Evolutionary conservation across 2,797 vertebrate genomes (phyloP).

Genomic region (Eurystomus glaucurus): DNA sequence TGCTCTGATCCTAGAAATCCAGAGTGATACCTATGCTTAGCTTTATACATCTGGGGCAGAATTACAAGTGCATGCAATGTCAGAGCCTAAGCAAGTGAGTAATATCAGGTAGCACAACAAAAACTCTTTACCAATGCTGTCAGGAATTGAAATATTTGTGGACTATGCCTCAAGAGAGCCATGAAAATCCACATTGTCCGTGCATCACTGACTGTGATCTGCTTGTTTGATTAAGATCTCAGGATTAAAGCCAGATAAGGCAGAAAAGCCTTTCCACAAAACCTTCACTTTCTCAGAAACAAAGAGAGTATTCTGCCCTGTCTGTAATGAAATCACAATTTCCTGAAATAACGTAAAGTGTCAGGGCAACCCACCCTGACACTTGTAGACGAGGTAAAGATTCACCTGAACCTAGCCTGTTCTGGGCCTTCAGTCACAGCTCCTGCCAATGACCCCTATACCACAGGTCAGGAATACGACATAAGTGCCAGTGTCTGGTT

Average conservation of each 20-base stretch:
- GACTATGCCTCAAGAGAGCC: background rate
- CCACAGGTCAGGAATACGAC: background rate
- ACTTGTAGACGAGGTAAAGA: background rate
- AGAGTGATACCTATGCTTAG: background rate
- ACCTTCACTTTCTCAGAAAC: background rate
- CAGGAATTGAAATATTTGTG: background rate
- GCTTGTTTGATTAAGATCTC: constrained; percentile 1
- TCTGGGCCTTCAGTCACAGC: background rate
- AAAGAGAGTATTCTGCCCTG: background rate
- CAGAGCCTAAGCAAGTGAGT: background rate
- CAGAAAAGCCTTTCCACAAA: background rate
- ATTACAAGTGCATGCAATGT: background rate
- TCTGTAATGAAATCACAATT: background rate
- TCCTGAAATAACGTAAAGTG: background rate
- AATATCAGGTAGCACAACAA: background rate
- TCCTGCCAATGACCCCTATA: background rate
- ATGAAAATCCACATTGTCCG: background rate
- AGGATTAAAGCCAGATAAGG: background rate
- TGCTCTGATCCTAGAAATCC: background rate
- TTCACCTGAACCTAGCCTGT: background rate
- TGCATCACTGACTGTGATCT: background rate
- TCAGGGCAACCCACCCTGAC: background rate
- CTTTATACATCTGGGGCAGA: background rate
- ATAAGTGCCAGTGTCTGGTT: background rate
- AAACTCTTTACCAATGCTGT: background rate